These are phyloP conservation scores for Pogonomyrmex barbatus DNA, from an alignment of 1,140 invertebrate genomes.

Conservation along the genomic window DNA sequence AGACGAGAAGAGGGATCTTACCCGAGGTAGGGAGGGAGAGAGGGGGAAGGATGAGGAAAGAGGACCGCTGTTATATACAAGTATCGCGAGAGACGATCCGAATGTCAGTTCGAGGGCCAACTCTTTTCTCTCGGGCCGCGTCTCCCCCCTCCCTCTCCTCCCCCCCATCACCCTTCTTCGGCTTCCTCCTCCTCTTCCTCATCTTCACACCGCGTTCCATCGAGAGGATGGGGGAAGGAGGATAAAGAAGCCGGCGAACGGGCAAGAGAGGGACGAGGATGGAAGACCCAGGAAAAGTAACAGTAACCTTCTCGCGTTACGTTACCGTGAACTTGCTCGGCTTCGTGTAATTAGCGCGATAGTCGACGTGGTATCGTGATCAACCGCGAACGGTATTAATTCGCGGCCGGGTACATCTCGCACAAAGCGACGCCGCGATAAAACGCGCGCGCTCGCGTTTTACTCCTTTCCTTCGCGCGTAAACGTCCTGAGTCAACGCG, in stretches of 20 bases:
- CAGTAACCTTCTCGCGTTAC: constrained; percentile 73
- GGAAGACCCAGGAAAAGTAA: constrained; percentile 72
- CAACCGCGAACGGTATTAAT: constrained; percentile 57
- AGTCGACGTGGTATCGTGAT: constrained; percentile 61
- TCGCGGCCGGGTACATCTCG: constrained; percentile 27
- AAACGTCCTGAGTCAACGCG: not conserved
- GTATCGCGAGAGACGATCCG: constrained; percentile 68
- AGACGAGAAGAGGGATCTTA: not conserved
- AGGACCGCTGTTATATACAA: constrained; percentile 42
- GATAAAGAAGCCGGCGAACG: not conserved
- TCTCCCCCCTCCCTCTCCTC: not conserved
- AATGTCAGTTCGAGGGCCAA: constrained; percentile 46
- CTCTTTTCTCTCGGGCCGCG: constrained; percentile 12
- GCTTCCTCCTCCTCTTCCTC: not conserved
- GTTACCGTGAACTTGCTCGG: constrained; percentile 75
- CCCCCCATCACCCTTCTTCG: not conserved
- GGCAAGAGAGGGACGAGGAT: not conserved
- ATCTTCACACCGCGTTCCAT: constrained; percentile 30
- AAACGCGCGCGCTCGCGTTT: not conserved
- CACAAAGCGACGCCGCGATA: constrained; percentile 16
- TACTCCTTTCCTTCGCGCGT: not conserved
- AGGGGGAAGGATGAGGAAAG: not conserved
- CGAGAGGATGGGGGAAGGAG: not conserved
- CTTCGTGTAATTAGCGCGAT: constrained; percentile 71
- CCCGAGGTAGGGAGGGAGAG: not conserved